Base-by-base conservation (phyloP, 92 coral and sea anemone species). In the Pocillopora meandrina region DNA sequence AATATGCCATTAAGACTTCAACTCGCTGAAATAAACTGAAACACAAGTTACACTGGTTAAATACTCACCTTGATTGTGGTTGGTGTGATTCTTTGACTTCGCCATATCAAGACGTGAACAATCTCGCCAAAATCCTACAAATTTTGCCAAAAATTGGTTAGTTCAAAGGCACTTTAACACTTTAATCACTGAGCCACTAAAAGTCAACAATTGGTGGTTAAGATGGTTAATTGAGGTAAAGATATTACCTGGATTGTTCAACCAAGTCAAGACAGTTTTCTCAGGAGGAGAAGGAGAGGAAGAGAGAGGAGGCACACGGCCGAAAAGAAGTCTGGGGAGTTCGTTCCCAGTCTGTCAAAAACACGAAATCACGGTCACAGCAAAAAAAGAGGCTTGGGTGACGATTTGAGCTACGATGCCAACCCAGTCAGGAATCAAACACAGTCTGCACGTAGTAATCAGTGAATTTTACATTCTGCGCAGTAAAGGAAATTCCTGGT, bases 21-120 rank as follows among this genome's bases (percentile, higher is more conserved):
- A 14, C 20, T 14, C 9, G 55, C 16, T 68, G n/a, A 31, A 2
- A 8, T 31, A 68, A 2, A 9, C 55, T 33, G 13, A 34, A 34
- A 19, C 10, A 69, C 12, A 7, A 33, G 74, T 33, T 52, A 13
- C 56, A 1, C 57, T n/a, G 10, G 56, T 12, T 18, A 19, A 76
- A 74, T n/a, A 36, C 72, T 35, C 71, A 96, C 99, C 95, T 90
- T 96, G 99, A 82, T 96, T 96, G 85, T 96, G 98, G 82, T 95
- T 95, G 26, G 99, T 96, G 74, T 96, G 99, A 87, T 96, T 96
- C 91, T 96, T 96, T 60, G 99, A 96, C 95, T 96, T 96, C 74
- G 99, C 99, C 99, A 96, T 96, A 78, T 71, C 83, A 12, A 16
- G 78, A 17, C 23, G 70, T 62, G 80, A 55, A 74, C 86, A 83